Evolutionary conservation across 2,797 vertebrate genomes (phyloP), one percentile per base, ranked within the genome.

Genomic region (Potorous gilbertii): DNA sequence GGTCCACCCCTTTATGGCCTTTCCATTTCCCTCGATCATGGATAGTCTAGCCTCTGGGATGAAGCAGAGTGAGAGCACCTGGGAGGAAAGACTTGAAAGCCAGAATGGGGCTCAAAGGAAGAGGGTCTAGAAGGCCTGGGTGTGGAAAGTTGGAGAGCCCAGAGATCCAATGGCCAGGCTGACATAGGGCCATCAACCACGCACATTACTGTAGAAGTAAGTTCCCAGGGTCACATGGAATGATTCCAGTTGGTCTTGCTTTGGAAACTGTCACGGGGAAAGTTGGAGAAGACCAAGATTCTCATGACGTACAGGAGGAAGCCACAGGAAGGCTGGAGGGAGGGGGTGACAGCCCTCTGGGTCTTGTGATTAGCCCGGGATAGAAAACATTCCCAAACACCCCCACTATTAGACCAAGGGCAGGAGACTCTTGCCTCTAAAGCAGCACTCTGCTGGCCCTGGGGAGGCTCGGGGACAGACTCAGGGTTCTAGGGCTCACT

Each of bases 341-440:
- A 74, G 1, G n/a, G 8, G n/a, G n/a, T 40, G 34, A 1, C 34
- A 6, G 62, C 4, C 66, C 66, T n/a, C 34, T 40, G 31, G 89
- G 16, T 59, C 95, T 57, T 57, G 92, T 95, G 95, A 97, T 59
- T 3, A 8, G 57, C 54, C 91, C 50, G 16, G 74, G n/a, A 81
- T 21, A 57, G 89, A 81, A 34, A 34, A 92, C 0, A 18, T 89
- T 95, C 31, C 31, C 40, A 62, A 24, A 11, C 12, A 55, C 93
- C 46, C 54, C 55, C 56, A 16, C 95, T 89, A 66, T 62, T 90
- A 0, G 12, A 21, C 56, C 0, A 27, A 40, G 9, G 90, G 92
- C 74, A 90, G n/a, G 18, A 31, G 29, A 0, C 8, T 12, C 11
- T 31, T 16, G 31, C 54, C 56, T 94, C 81, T 28, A 31, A 54